Evolutionary conservation across 2,888 invertebrate genomes (phyloP), one percentile per base, ranked within the genome.

Genomic region (Perizoma flavofasciatum): DNA sequence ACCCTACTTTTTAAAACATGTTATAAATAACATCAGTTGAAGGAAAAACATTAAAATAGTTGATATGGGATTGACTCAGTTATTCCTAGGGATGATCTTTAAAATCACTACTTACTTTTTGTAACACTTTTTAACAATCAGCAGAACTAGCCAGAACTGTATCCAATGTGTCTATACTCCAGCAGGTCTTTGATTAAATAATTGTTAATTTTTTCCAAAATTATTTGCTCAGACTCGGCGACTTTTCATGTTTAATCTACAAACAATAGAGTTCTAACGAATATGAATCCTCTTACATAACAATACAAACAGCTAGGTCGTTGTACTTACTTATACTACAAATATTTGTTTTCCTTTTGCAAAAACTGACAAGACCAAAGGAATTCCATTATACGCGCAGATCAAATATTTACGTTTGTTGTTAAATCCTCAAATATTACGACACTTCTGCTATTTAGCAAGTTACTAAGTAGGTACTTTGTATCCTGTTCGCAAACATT

Each of bases 361-460:
- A 41, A n/a, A 10, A n/a, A 41, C 37, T 41, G 4, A n/a, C 41
- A n/a, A 32, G 46, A 59, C 62, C 59, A 63, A 57, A 45, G 45
- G 50, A 34, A 61, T 59, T 58, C 59, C 60, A 62, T 60, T 22
- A 11, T 22, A 22, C 22, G 22, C 22, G 22, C 22, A 43, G 10
- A 22, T 32, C 37, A 55, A 65, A 62, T 58, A 59, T 65, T 65
- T 55, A 50, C 7, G n/a, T 49, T 55, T 41, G 10, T 46, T 44
- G 48, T 62, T 55, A 60, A 59, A 7, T 44, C 44, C 33, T 50
- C 52, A 53, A 65, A 67, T 34, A 63, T 55, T 55, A 22, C 44
- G 55, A 56, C 58, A 56, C 49, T 51, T 49, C 45, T 10, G 8
- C 44, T 44, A 6, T 22, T 49, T 49, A 40, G 45, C 41, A 53